phyloP scores from a whole-genome alignment of 2,797 vertebrate species.

The Oreochromis grahami region DNA sequence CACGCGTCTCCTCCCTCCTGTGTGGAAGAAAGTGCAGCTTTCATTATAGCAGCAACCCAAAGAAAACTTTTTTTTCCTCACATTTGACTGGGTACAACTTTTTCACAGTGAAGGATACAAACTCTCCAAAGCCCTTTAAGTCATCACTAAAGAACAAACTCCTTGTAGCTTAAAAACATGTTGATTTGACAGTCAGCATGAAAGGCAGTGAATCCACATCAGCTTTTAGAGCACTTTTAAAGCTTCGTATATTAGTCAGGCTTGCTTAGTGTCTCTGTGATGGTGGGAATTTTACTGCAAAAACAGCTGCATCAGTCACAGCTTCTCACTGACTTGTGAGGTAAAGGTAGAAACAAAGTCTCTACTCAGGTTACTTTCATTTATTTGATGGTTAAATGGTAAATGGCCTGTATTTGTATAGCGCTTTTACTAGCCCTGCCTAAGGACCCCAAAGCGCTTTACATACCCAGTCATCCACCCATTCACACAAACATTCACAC shows the following conservation, averaged over 20 bases:
- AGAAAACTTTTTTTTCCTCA: constrained; percentile 15
- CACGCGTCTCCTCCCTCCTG: background rate
- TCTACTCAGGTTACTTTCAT: background rate
- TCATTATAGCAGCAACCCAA: background rate
- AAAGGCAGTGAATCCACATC: constrained; percentile 29
- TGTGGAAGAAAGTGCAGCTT: background rate
- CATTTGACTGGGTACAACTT: constrained; percentile 13
- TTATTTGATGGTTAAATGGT: background rate
- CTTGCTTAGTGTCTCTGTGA: constrained; percentile 32
- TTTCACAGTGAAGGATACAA: constrained; percentile 16
- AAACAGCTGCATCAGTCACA: constrained; percentile 10
- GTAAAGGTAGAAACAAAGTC: background rate
- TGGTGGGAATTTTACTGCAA: constrained; percentile 17
- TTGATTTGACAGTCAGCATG: constrained; percentile 39
- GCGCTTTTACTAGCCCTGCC: no score
- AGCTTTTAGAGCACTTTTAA: constrained; percentile 34
- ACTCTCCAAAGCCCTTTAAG: constrained; percentile 4
- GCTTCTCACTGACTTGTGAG: background rate
- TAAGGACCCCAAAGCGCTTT: no score
- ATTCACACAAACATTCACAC: no score
- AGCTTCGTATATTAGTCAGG: constrained; percentile 40
- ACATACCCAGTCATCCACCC: no score
- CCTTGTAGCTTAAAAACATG: constrained; percentile 28
- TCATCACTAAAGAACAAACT: constrained; percentile 1
- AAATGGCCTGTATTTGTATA: no score